Evolutionary conservation across 2,113 vertebrate genomes (phyloP).

Genomic region (Furnarius figulus): DNA sequence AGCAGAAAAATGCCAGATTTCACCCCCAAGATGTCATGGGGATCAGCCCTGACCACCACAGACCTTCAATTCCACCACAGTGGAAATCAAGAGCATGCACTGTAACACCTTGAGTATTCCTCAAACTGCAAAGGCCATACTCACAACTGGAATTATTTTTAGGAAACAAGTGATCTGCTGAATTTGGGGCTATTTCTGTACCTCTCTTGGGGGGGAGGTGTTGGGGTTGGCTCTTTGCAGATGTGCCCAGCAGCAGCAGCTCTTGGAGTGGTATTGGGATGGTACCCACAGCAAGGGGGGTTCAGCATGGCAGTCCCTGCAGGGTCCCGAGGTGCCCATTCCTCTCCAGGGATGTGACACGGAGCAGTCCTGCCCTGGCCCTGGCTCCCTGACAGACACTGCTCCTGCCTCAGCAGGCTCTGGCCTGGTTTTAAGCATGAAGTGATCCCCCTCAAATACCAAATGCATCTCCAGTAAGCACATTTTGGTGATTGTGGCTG

Average conservation of each 20-base stretch:
- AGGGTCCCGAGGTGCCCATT: rapidly evolving
- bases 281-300: not conserved
- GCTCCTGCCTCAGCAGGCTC: not conserved
- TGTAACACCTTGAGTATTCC: rapidly evolving
- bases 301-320: not conserved
- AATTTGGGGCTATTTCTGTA: not conserved
- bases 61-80: rapidly evolving
- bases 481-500: not conserved
- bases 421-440: too few species aligned
- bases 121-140: rapidly evolving
- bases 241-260: not conserved
- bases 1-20: not conserved
- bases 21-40: rapidly evolving
- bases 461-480: rapidly evolving
- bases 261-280: not conserved
- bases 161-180: not conserved
- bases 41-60: not conserved
- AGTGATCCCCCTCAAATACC: not conserved
- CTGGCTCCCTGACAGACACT: not conserved
- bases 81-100: rapidly evolving
- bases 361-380: not conserved
- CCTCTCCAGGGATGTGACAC: not conserved
- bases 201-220: not conserved
- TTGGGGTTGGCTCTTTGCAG: not conserved
- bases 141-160: not conserved